Conservation (phyloP, 2,797 vertebrate genomes). For the Sebastes oblongus region DNA sequence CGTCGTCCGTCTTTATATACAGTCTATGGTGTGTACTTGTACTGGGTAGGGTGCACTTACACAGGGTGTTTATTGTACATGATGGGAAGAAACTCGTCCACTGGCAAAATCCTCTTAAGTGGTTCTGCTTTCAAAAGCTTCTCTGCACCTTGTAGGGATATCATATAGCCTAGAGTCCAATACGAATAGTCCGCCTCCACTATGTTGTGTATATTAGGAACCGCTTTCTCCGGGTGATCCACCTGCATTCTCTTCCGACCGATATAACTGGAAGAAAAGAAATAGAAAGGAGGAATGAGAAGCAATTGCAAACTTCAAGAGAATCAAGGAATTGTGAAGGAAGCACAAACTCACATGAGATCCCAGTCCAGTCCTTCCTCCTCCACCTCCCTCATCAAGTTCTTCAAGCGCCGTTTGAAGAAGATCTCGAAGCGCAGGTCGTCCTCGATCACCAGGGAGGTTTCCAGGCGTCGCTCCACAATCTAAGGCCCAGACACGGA, state of each 20-base stretch:
- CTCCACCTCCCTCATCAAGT: slow-evolving; percentile 88
- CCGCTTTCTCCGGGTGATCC: slow-evolving; percentile 88
- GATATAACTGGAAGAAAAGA: slow-evolving; percentile 83
- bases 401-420: slow-evolving; percentile 90
- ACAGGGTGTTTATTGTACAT: slow-evolving; percentile 95
- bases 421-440: slow-evolving; percentile 94
- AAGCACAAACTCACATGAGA: slow-evolving; percentile 84
- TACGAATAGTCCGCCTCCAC: slow-evolving; percentile 94
- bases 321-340: background rate
- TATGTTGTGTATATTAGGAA: slow-evolving; percentile 88
- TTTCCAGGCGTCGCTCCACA: slow-evolving; percentile 79
- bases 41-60: slow-evolving; percentile 77
- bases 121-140: slow-evolving; percentile 89
- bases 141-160: slow-evolving; percentile 88
- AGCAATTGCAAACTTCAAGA: background rate
- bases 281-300: background rate
- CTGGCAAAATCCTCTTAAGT: slow-evolving; percentile 87
- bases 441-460: slow-evolving; percentile 90
- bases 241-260: slow-evolving; percentile 95
- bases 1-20: too few relatives aligned
- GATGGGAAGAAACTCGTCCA: slow-evolving; percentile 93
- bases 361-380: slow-evolving; percentile 88
- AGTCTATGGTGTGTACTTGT: background rate
- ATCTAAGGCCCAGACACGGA: slow-evolving; percentile 72
- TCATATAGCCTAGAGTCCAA: slow-evolving; percentile 92